Percentiles rank a stretch among this genome's conserved stretches.
Conservation (phyloP, 2,888 invertebrate species). For the Ophraella communa region DNA sequence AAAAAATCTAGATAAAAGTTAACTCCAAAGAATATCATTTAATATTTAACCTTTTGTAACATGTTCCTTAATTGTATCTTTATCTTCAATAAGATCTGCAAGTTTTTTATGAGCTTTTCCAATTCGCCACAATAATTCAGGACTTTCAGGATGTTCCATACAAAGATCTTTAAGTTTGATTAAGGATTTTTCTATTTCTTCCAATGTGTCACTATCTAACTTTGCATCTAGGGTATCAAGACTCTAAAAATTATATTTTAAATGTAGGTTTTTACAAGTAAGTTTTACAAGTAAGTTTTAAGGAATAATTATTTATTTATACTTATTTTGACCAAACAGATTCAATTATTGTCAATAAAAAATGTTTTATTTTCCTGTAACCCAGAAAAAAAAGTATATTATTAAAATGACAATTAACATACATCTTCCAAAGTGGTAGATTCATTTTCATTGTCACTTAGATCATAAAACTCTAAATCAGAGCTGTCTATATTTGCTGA, state of each 20-base stretch:
- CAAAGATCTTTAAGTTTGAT: constrained; percentile 49
- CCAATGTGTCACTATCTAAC: constrained; percentile 45
- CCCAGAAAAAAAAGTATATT: no score
- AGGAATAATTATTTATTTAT: no score
- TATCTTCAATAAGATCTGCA: constrained; percentile 41
- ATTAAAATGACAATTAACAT: constrained; percentile 20
- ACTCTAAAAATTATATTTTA: constrained; percentile 38
- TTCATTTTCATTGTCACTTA: constrained; percentile 54
- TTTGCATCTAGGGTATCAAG: constrained; percentile 50
- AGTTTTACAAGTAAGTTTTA: no score
- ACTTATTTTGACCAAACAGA: no score
- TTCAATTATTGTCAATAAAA: no score
- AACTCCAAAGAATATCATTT: neutral
- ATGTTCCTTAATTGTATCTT: constrained; percentile 43
- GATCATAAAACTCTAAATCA: constrained; percentile 58
- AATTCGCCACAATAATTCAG: constrained; percentile 54
- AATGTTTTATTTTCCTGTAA: no score
- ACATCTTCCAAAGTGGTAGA: constrained; percentile 37
- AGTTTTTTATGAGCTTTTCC: constrained; percentile 55
- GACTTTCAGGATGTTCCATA: constrained; percentile 49
- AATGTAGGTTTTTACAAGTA: no score
- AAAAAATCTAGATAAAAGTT: neutral
- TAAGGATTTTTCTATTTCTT: constrained; percentile 44
- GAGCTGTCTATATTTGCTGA: constrained; percentile 54
- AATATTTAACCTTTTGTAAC: constrained; percentile 48